phyloP scores from a whole-genome alignment of 2,888 invertebrate species.

The Cephus nigrinus region DNA sequence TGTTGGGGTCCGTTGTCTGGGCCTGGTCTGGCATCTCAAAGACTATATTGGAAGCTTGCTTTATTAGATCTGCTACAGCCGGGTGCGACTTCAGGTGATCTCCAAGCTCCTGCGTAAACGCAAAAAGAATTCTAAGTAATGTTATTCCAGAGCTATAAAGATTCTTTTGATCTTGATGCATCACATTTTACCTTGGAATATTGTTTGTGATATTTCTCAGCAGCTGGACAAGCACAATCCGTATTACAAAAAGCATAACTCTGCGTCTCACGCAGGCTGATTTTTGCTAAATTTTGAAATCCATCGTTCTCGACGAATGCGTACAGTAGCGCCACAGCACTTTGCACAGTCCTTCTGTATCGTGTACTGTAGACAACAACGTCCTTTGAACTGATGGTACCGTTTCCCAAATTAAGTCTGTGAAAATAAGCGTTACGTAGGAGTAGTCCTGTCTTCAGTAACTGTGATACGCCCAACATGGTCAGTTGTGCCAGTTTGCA shows the following conservation, averaged over 20 bases:
- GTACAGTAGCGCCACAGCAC: slow-evolving; percentile 83
- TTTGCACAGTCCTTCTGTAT: slow-evolving; percentile 91
- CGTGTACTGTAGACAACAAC: slow-evolving; percentile 82
- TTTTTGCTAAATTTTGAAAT: slow-evolving; percentile 68
- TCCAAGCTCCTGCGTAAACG: slow-evolving; percentile 72
- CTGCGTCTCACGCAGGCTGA: slow-evolving; percentile 80
- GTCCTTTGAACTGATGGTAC: slow-evolving; percentile 69
- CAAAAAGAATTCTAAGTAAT: slow-evolving; percentile 62
- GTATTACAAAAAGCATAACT: slow-evolving; percentile 87
- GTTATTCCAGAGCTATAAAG: slow-evolving; percentile 3
- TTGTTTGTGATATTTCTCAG: slow-evolving; percentile 70
- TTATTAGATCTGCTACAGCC: slow-evolving; percentile 78
- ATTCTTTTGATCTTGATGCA: neutral
- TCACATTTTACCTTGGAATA: slow-evolving; percentile 59
- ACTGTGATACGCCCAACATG: slow-evolving; percentile 83
- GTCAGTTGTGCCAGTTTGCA: slow-evolving; percentile 91
- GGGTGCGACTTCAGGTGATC: slow-evolving; percentile 79
- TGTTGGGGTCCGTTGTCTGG: slow-evolving; percentile 75
- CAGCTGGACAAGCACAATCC: slow-evolving; percentile 83
- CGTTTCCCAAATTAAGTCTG: slow-evolving; percentile 64
- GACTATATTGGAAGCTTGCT: slow-evolving; percentile 73
- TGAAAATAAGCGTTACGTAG: slow-evolving; percentile 72
- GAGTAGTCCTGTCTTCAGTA: slow-evolving; percentile 81
- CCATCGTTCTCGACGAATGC: slow-evolving; percentile 77
- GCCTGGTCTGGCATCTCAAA: slow-evolving; percentile 76